phyloP scores from a whole-genome alignment of 2,888 invertebrate species.

The Chesias legatella region DNA sequence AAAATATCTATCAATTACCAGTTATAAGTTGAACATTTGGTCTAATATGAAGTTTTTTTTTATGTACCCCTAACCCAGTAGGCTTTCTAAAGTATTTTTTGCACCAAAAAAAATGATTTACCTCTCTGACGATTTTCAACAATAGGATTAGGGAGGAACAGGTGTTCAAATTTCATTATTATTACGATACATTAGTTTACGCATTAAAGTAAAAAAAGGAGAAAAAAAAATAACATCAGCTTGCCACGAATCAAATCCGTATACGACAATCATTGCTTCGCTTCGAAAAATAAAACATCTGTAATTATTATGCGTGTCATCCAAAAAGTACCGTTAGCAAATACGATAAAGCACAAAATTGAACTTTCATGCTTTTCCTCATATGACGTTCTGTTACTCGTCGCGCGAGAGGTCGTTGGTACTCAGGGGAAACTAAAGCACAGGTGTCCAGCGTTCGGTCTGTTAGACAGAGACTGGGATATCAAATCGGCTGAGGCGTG shows the following conservation, averaged over 20 bases:
- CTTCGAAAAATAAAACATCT: slow-evolving; percentile 70
- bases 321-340: slow-evolving; percentile 39
- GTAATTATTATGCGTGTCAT: slow-evolving; percentile 44
- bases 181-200: slow-evolving; percentile 75
- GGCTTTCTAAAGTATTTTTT: slow-evolving; percentile 38
- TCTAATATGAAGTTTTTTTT: neutral
- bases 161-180: slow-evolving; percentile 73
- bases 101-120: slow-evolving; percentile 53
- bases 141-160: slow-evolving; percentile 66
- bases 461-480: slow-evolving; percentile 52
- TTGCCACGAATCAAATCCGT: slow-evolving; percentile 76
- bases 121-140: slow-evolving; percentile 50
- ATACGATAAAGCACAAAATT: slow-evolving; percentile 41
- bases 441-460: slow-evolving; percentile 79
- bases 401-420: slow-evolving; percentile 74
- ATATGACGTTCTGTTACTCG: slow-evolving; percentile 52
- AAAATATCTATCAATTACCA: no score
- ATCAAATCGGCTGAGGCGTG: slow-evolving; percentile 39
- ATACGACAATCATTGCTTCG: slow-evolving; percentile 77
- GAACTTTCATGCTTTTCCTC: slow-evolving; percentile 32
- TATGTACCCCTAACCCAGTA: slow-evolving; percentile 17
- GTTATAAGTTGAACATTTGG: no score
- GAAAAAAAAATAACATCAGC: slow-evolving; percentile 55
- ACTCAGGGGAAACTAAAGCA: slow-evolving; percentile 80
- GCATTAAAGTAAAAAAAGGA: slow-evolving; percentile 58